phyloP scores from a whole-genome alignment of 2,797 vertebrate genomes.

The Leptoclinus maculatus region DNA sequence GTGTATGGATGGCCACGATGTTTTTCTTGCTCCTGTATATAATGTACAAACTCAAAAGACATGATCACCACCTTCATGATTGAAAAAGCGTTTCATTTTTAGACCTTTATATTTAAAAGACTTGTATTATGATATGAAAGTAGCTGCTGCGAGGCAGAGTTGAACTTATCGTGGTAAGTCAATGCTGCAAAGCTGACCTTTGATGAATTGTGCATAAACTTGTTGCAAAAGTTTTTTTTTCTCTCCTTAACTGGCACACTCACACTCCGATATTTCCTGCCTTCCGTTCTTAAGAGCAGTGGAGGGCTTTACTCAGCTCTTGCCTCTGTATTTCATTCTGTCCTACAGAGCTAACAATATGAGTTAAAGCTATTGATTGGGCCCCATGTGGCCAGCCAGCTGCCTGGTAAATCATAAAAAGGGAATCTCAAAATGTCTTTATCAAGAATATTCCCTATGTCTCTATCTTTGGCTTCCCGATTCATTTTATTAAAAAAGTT shows the following conservation, averaged over 20 bases:
- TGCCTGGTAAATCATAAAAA: conserved; percentile 44
- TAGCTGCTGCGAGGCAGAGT: neutral
- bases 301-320: conserved; percentile 12
- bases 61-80: neutral
- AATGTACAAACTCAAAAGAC: neutral
- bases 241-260: neutral
- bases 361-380: conserved; percentile 49
- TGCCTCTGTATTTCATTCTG: conserved; percentile 38
- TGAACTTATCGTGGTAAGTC: neutral
- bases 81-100: neutral
- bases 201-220: neutral
- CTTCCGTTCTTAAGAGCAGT: conserved; percentile 4
- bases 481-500: neutral
- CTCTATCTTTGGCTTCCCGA: neutral
- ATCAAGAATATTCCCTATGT: conserved; percentile 18
- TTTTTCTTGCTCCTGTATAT: conserved; percentile 1
- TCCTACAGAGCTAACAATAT: conserved; percentile 36
- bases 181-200: neutral
- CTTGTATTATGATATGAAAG: neutral
- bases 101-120: neutral
- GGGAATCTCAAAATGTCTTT: conserved; percentile 29
- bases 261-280: neutral
- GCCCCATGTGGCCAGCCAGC: conserved; percentile 19
- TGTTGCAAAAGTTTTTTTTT: conserved; percentile 15
- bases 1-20: neutral